Evolutionary conservation across 2,888 invertebrate genomes (phyloP).

Genomic region (Euproctis similis): DNA sequence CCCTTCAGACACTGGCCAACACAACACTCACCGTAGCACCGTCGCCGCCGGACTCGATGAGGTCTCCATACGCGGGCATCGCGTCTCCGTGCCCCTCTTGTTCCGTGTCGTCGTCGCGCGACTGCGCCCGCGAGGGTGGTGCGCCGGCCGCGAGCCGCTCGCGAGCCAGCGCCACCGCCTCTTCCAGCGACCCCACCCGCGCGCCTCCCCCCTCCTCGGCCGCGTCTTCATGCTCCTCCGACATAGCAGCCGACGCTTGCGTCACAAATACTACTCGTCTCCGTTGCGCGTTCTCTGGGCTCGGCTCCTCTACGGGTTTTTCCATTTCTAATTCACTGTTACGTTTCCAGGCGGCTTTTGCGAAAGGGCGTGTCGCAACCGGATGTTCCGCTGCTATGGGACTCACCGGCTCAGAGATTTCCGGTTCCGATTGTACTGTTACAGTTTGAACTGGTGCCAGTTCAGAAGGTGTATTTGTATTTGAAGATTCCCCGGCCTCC

Average conservation of each 20-base stretch:
- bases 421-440: slow-evolving; percentile 19
- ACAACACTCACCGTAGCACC: slow-evolving; percentile 50
- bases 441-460: slow-evolving; percentile 11
- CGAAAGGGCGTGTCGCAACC: slow-evolving; percentile 71
- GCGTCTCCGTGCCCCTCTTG: slow-evolving; percentile 64
- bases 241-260: slow-evolving; percentile 66
- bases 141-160: slow-evolving; percentile 57
- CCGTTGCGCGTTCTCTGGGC: slow-evolving; percentile 59
- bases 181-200: slow-evolving; percentile 70
- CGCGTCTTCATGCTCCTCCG: slow-evolving; percentile 68
- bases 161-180: slow-evolving; percentile 68
- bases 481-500: slow-evolving; percentile 24
- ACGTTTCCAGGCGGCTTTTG: slow-evolving; percentile 71
- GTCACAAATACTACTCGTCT: slow-evolving; percentile 73
- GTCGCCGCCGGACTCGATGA: slow-evolving; percentile 59
- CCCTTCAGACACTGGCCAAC: slow-evolving; percentile 45
- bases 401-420: slow-evolving; percentile 40
- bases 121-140: slow-evolving; percentile 53
- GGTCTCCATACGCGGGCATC: slow-evolving; percentile 74
- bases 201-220: slow-evolving; percentile 53
- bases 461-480: slow-evolving; percentile 13
- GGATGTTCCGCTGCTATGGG: slow-evolving; percentile 64
- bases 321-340: slow-evolving; percentile 56
- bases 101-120: slow-evolving; percentile 59
- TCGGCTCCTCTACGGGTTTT: slow-evolving; percentile 61